A percentile compares a stretch with the other conserved stretches of the same genome.
These are phyloP conservation scores for Hemiscyllium ocellatum DNA, from an alignment of 2,113 vertebrate species.

Conservation along the genomic window DNA sequence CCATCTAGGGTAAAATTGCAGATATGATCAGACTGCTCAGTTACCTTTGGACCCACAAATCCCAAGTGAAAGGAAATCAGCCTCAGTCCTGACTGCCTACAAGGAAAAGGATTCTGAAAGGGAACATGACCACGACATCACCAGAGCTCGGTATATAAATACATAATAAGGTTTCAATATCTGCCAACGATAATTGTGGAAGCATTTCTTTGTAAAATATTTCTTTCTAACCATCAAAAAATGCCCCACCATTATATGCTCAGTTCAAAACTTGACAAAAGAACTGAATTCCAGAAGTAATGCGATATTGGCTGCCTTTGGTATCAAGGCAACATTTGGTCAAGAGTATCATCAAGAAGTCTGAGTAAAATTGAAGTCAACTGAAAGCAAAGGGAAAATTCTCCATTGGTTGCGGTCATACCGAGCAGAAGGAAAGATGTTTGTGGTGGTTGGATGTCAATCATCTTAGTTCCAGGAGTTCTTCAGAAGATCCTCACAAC, in stretches of 20 bases:
- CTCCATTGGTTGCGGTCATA: background rate
- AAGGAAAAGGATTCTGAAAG: background rate
- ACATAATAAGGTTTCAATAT: constrained; percentile 55
- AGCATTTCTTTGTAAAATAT: background rate
- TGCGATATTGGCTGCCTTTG: background rate
- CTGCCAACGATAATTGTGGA: background rate
- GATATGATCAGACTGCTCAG: too few relatives aligned
- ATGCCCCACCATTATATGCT: background rate
- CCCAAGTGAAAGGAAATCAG: too few relatives aligned
- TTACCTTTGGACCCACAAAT: too few relatives aligned
- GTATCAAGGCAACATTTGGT: too few relatives aligned
- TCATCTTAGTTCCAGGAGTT: background rate
- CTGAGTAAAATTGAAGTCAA: background rate
- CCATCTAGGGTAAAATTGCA: too few relatives aligned
- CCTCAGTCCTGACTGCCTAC: too few relatives aligned
- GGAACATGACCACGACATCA: background rate
- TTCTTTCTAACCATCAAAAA: background rate
- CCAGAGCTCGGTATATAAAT: constrained; percentile 57
- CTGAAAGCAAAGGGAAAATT: background rate
- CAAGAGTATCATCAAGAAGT: background rate
- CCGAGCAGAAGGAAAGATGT: background rate
- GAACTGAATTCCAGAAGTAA: background rate
- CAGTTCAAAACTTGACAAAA: background rate
- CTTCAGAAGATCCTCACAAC: background rate
- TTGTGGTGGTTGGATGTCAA: background rate